Percentiles rank a stretch among this genome's conserved stretches.
Conservation (phyloP, 2,888 invertebrate species). For the Heliconius charithonia region DNA sequence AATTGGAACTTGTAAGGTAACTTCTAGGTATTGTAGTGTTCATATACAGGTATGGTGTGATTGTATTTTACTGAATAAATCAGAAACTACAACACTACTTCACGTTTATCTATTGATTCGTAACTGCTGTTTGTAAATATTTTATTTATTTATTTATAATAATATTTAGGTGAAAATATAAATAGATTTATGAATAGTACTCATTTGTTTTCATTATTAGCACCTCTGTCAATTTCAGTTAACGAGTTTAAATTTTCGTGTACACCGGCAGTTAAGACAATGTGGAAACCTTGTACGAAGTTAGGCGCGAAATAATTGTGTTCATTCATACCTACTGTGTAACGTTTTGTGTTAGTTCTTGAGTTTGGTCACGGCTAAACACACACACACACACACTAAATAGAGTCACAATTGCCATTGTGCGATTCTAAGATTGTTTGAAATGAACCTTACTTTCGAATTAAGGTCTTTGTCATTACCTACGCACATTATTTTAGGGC, state of each 20-base stretch:
- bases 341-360: constrained; percentile 10
- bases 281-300: constrained; percentile 26
- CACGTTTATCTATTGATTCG: background rate
- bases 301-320: constrained; percentile 16
- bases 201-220: constrained; percentile 3
- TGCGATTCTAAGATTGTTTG: constrained; percentile 26
- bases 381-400: constrained; percentile 22
- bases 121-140: background rate
- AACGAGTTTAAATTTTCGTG: constrained; percentile 13
- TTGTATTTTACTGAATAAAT: background rate
- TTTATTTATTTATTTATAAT: background rate
- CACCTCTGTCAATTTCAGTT: constrained; percentile 14
- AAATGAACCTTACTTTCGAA: constrained; percentile 36
- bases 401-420: constrained; percentile 35
- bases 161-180: background rate
- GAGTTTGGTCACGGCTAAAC: constrained; percentile 36
- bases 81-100: background rate
- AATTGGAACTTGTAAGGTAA: background rate
- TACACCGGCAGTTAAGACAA: constrained; percentile 29
- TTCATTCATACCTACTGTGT: constrained; percentile 10
- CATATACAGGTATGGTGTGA: background rate
- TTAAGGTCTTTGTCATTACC: constrained; percentile 36
- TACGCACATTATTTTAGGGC: constrained; percentile 17
- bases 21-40: background rate
- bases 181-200: background rate